phyloP scores from a whole-genome alignment of 2,797 vertebrate species.

The Brachyalestes nurse region DNA sequence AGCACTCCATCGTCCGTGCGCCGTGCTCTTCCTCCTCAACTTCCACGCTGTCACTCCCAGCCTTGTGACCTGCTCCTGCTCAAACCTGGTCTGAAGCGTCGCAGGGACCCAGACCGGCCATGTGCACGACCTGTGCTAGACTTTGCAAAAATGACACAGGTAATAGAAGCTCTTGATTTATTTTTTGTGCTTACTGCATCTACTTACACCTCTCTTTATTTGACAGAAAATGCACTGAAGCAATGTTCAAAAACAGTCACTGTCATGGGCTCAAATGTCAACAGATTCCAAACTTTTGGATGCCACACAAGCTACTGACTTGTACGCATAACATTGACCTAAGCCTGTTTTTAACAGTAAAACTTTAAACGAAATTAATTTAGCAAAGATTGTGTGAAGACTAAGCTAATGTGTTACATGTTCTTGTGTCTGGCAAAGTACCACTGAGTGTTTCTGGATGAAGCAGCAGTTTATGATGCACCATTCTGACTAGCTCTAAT shows the following conservation, averaged over 20 bases:
- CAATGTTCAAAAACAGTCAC: neutral
- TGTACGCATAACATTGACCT: too few species aligned
- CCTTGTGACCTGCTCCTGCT: slow-evolving; percentile 89
- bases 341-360: too few species aligned
- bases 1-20: slow-evolving; percentile 85
- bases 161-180: slow-evolving; percentile 40
- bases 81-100: slow-evolving; percentile 85
- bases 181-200: neutral
- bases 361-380: too few species aligned
- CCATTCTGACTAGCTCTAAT: too few species aligned
- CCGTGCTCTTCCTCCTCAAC: slow-evolving; percentile 83
- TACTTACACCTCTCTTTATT: neutral
- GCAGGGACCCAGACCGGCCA: slow-evolving; percentile 83
- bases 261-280: neutral
- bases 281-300: too few species aligned
- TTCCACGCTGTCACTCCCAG: slow-evolving; percentile 91
- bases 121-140: slow-evolving; percentile 85
- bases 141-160: slow-evolving; percentile 90
- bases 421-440: too few species aligned
- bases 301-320: neutral
- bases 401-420: too few species aligned
- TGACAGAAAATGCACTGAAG: neutral
- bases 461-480: too few species aligned
- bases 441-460: too few species aligned
- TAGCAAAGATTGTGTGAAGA: too few species aligned